Evolutionary conservation across 2,888 invertebrate species (phyloP), one percentile per base, ranked within the genome.

Genomic region (Pyrgus malvae): DNA sequence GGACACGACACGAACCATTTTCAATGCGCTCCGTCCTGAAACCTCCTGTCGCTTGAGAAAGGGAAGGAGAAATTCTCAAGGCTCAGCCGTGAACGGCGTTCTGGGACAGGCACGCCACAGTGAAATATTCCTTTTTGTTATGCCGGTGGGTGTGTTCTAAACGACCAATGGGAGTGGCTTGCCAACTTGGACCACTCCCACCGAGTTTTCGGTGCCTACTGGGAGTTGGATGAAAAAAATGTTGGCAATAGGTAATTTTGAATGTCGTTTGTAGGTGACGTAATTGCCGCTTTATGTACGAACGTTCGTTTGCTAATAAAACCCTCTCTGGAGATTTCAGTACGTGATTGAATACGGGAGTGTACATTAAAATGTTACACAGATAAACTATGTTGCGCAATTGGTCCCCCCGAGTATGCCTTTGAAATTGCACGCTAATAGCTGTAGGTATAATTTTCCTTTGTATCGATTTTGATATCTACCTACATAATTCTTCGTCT

Each of bases 51-150:
- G 59, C 74, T 77, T 75, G 71, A 87, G 90, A 89, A 86, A 88
- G 88, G 81, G 89, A 90, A 76, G 82, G 86, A 81, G 63, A 66
- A 86, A 83, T 83, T 90, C 89, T 89, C 88, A 86, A 86, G 86
- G 83, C 80, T 85, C 84, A 66, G 60, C 68, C 70, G 69, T 77
- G 74, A 63, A 60, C 59, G 45, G 49, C 62, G 70, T 65, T 66
- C 69, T 68, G 80, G 80, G 80, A 82, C 73, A 62, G 66, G 62
- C 68, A 46, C 55, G 62, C 57, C 63, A 57, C 64, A 63, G 65
- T 68, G 68, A 69, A 74, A 70, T 71, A 64, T 80, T 83, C 82
- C 77, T 86, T 88, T 84, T 84, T 83, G 78, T 76, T 67, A 73
- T 66, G 63, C 62, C 50, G 63, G 76, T 84, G 79, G 90, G 90